Conservation (phyloP, 2,888 invertebrate genomes). For the Eristalinus sepulchralis region DNA sequence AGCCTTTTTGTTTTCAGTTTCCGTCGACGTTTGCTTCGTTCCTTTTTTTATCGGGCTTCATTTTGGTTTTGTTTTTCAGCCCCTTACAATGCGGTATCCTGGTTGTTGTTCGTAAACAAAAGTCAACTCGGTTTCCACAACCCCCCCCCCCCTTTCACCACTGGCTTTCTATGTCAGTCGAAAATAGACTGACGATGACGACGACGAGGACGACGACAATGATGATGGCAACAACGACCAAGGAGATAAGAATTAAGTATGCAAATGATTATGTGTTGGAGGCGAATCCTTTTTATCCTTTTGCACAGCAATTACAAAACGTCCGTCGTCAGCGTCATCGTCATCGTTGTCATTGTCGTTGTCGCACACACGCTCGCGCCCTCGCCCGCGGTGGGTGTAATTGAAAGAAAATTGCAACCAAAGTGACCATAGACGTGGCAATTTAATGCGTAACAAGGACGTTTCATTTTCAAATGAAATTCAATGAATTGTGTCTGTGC, state of each 20-base stretch:
- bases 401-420: slow-evolving; percentile 17
- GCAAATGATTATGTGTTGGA: slow-evolving; percentile 55
- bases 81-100: slow-evolving; percentile 47
- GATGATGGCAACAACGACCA: neutral
- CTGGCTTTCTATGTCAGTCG: neutral
- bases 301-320: neutral
- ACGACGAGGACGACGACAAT: slow-evolving; percentile 5
- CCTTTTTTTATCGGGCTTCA: slow-evolving; percentile 6
- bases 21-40: slow-evolving; percentile 10
- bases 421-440: slow-evolving; percentile 24
- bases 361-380: neutral
- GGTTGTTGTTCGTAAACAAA: slow-evolving; percentile 48
- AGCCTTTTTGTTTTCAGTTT: slow-evolving; percentile 30
- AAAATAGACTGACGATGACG: neutral
- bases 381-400: slow-evolving; percentile 17
- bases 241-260: slow-evolving; percentile 58
- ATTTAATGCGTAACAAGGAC: slow-evolving; percentile 10
- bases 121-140: neutral
- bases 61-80: slow-evolving; percentile 39
- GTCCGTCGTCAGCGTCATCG: neutral
- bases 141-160: neutral
- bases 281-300: slow-evolving; percentile 24
- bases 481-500: slow-evolving; percentile 9
- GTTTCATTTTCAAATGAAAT: neutral
- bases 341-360: neutral